Base-by-base conservation (phyloP, 2,888 invertebrate species). In the Sphaerophoria rueppellii region DNA sequence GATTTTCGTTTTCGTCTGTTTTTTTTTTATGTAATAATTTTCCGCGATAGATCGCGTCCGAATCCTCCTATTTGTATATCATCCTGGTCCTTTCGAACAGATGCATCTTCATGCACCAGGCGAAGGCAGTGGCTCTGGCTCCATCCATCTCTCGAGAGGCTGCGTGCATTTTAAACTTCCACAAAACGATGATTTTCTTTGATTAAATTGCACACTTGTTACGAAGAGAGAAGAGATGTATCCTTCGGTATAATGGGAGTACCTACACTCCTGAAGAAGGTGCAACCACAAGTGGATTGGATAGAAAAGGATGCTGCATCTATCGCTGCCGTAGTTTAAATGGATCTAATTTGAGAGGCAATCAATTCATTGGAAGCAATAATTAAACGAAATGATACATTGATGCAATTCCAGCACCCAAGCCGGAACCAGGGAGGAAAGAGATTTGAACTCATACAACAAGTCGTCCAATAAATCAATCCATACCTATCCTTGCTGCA, bases 361-460 rank as follows among this genome's bases (percentile, higher is more conserved):
- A 85, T 85, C 85, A 85, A 85, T 85, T 81, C 73, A 85, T 85
- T 85, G 81, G 76, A 85, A 73, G 85, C 76, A 85, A 85, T 85
- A 85, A 85, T 85, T 85, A 85, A 85, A 85, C 85, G 85, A 80
- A 85, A 85, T 85, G 85, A 85, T 85, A 85, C 85, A 85, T 81
- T 77, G 85, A 81, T 85, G 85, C 72, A 73, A 85, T 85, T 80
- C 85, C 76, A 76, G 71, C 70, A 40, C 48, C 48, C 24, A 24
- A 63, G 14, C 54, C 67, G 34, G 40, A 40, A 7, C 40, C 40
- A 24, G 9, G 57, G 58, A 60, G 57, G 69, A 24, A 58, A 55
- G 70, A 32, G 69, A 34, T 46, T 61, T 54, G 54, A 67, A 35
- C 80, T 85, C 76, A 85, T 81, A 76, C 69, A 81, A 76, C 76